Evolutionary conservation across 2,797 vertebrate species (phyloP).

Genomic region (Myotis vivesi): DNA sequence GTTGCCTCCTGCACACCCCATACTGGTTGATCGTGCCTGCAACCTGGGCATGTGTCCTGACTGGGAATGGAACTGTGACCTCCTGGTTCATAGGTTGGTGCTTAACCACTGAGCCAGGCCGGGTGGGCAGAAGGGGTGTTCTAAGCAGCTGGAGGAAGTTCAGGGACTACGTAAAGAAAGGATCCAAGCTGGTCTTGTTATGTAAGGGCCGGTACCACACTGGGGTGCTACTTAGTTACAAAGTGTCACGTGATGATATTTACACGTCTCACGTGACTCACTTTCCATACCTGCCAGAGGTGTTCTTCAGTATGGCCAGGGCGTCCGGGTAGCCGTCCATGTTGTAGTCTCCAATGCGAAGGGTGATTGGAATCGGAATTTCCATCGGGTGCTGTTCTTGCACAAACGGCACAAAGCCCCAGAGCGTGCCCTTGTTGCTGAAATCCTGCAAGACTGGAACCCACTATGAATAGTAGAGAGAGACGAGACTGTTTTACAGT

Average conservation of each 20-base stretch:
- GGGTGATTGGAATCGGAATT: slow-evolving; percentile 86
- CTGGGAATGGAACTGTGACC: no score
- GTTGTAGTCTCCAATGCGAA: slow-evolving; percentile 98
- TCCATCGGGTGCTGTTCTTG: slow-evolving; percentile 66
- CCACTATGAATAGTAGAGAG: slow-evolving; percentile 86
- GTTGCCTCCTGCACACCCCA: no score
- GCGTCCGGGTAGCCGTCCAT: slow-evolving; percentile 99
- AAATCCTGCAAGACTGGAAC: slow-evolving; percentile 91
- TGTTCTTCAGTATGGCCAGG: slow-evolving; percentile 93
- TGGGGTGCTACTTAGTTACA: background rate
- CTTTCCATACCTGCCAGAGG: slow-evolving; percentile 89
- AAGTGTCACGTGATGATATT: background rate
- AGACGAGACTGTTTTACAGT: background rate
- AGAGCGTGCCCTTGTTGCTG: slow-evolving; percentile 88
- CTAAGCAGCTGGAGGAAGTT: background rate
- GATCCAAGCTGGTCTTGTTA: background rate
- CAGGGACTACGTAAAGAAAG: background rate
- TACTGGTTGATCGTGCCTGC: no score
- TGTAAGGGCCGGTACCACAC: background rate
- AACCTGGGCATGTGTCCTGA: no score
- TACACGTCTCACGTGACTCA: background rate
- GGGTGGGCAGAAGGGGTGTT: background rate
- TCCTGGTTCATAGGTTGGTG: no score
- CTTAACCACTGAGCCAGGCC: no score
- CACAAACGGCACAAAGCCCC: slow-evolving; percentile 89